Conservation (phyloP, 2,797 vertebrate species). For the Acipenser ruthenus region DNA sequence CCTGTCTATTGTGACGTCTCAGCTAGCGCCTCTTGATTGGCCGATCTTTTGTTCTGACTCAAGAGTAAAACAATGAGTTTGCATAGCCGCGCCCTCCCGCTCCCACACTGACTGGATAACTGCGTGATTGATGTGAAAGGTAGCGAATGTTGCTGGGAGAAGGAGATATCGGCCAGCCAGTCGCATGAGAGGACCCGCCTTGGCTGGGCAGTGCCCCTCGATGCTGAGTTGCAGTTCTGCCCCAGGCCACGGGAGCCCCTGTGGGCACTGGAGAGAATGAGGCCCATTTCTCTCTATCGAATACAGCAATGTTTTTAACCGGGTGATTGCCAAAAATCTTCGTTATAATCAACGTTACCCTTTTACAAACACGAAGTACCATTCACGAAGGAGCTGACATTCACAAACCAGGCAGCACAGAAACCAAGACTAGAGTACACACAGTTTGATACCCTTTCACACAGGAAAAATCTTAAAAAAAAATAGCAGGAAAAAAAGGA, state of each 20-base stretch:
- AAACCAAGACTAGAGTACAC: too few relatives aligned
- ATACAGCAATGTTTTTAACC: too few relatives aligned
- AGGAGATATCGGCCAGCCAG: slow-evolving; percentile 53
- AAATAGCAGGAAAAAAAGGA: not conserved
- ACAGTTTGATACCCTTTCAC: too few relatives aligned
- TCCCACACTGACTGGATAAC: slow-evolving; percentile 11
- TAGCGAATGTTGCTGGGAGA: slow-evolving; percentile 34
- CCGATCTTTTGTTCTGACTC: slow-evolving; percentile 17
- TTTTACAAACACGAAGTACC: too few relatives aligned
- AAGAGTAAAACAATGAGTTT: slow-evolving; percentile 22
- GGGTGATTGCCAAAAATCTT: too few relatives aligned
- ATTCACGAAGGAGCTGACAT: too few relatives aligned
- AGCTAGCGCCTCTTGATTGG: not conserved
- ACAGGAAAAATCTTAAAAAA: too few relatives aligned
- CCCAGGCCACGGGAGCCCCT: not conserved
- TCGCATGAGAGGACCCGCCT: slow-evolving; percentile 30
- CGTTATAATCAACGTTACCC: too few relatives aligned
- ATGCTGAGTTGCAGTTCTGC: not conserved
- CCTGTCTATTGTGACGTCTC: not conserved
- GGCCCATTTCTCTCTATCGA: too few relatives aligned
- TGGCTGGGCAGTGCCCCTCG: slow-evolving; percentile 20
- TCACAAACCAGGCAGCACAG: too few relatives aligned
- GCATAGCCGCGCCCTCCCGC: slow-evolving; percentile 24
- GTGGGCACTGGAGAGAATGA: too few relatives aligned
- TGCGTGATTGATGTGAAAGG: not conserved